phyloP scores from a whole-genome alignment of 2,113 vertebrate species.

The Erinaceus europaeus region DNA sequence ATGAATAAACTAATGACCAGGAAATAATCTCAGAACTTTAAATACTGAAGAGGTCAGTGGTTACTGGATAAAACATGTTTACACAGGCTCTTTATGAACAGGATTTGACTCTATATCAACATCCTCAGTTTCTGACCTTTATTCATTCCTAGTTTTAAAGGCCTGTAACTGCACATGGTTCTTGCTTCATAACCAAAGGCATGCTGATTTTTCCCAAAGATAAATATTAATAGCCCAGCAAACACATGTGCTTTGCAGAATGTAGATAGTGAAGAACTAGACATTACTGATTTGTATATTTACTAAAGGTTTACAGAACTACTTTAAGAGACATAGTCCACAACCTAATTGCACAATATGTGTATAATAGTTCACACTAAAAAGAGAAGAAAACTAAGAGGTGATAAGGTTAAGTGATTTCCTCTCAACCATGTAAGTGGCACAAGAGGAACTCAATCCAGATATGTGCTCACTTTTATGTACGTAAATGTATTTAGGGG shows the following conservation, averaged over 20 bases:
- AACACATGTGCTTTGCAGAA: constrained; percentile 44
- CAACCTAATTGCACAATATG: not conserved
- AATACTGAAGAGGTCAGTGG: not conserved
- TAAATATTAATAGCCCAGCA: constrained; percentile 52
- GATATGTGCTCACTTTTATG: not conserved
- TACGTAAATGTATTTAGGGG: too few relatives aligned
- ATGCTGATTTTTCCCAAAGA: constrained; percentile 37
- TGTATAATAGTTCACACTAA: not conserved
- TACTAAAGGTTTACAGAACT: constrained; percentile 6
- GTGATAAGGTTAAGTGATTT: not conserved
- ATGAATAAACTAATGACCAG: not conserved
- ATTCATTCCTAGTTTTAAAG: constrained; percentile 13
- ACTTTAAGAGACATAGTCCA: not conserved
- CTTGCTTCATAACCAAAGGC: constrained; percentile 3
- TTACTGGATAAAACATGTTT: constrained; percentile 22
- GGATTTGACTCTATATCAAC: constrained; percentile 46
- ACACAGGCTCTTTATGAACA: constrained; percentile 41
- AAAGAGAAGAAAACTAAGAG: not conserved
- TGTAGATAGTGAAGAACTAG: not conserved
- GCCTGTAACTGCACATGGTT: not conserved
- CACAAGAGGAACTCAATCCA: not conserved
- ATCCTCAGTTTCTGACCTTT: constrained; percentile 52
- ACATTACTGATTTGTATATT: constrained; percentile 27
- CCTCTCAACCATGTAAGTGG: not conserved
- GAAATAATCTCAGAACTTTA: not conserved